Base-by-base conservation (phyloP, 2,113 vertebrate species). In the Ptilonorhynchus violaceus region DNA sequence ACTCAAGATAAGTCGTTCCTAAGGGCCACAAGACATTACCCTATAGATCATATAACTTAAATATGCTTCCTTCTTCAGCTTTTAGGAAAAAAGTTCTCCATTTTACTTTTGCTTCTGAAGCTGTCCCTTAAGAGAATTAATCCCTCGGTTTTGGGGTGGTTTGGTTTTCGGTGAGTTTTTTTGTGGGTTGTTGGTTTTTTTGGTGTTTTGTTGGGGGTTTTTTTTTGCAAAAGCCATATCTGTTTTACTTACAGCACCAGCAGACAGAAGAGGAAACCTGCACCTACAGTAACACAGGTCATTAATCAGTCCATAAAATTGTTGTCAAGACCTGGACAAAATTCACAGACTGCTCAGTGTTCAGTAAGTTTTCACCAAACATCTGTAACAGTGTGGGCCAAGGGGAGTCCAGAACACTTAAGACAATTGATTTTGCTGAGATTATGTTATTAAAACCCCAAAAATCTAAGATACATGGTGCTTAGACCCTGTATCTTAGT, bases 271-370 rank as follows among this genome's bases (percentile, higher is more conserved):
- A 93, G 75, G 73, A 89, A 96, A 95, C 3, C 59, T 41, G 44
- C 75, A 85, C 75, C 91, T 58, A 52, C 58, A 92, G 96, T 30
- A 95, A 93, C n/a, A n/a, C 1, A 53, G 73, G 59, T 73, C 62
- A 90, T 92, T 82, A 89, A 89, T 82, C 95, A 89, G 55, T 17
- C 63, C 33, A 46, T 76, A 83, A 97, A 92, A 81, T n/a, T 52
- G 17, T n/a, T 78, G 64, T 85, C 85, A 81, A 91, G 55, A n/a
- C n/a, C 69, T 70, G 44, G 59, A 60, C n/a, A 55, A 73, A 85
- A 47, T 56, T 94, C 89, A 88, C 70, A 76, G 67, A 55, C 41
- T 30, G 25, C 27, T 73, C 53, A 28, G 10, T n/a, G 47, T 85
- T 86, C 73, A 87, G 14, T 37, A 82, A 88, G 44, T 58, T 75